Evolutionary conservation across 2,797 vertebrate species (phyloP).

Genomic region (Ispidina picta): DNA sequence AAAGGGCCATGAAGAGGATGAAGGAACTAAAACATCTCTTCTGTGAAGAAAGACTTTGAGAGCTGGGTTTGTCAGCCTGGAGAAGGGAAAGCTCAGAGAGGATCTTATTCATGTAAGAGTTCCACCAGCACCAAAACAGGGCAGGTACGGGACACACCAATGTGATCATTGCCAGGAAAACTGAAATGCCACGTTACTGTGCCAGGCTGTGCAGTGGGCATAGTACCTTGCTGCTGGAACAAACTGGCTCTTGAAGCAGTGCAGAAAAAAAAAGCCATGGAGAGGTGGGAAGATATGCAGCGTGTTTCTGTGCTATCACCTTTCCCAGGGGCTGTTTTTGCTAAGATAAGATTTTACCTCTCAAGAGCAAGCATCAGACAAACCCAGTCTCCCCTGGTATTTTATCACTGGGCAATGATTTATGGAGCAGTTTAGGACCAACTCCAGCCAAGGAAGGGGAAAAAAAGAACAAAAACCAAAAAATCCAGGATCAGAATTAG

Average conservation of each 20-base stretch:
- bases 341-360: slow-evolving; percentile 7
- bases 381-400: not conserved
- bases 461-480: not conserved
- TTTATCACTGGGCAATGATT: slow-evolving; percentile 18
- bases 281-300: not conserved
- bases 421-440: not conserved
- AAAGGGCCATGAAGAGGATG: not conserved
- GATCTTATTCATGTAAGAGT: not conserved
- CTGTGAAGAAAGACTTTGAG: not conserved
- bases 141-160: not conserved
- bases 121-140: not conserved
- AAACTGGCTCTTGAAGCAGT: not conserved
- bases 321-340: not conserved
- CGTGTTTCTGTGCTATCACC: not conserved
- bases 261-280: not conserved
- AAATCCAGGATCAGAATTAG: not conserved
- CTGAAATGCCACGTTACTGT: not conserved
- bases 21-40: not conserved
- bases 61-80: not conserved
- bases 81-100: not conserved
- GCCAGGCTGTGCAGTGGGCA: not conserved
- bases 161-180: not conserved
- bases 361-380: not conserved
- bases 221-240: not conserved
- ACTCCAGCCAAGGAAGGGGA: not conserved